Conservation (phyloP, 2,888 invertebrate genomes). For the Polyommatus icarus region DNA sequence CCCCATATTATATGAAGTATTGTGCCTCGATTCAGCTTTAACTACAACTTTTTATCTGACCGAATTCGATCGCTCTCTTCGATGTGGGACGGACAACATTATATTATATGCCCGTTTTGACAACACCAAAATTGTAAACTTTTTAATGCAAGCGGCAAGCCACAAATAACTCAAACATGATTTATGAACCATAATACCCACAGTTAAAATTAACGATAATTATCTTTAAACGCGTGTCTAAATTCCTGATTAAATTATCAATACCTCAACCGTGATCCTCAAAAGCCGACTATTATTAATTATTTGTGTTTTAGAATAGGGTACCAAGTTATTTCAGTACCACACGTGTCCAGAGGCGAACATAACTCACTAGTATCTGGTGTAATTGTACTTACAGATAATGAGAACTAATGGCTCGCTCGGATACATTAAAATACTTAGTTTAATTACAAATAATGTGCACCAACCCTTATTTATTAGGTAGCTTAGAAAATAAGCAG, state of each 20-base stretch:
- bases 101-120: too few species aligned
- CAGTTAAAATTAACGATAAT: neutral
- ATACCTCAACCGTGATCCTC: neutral
- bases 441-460: conserved; percentile 16
- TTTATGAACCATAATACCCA: neutral
- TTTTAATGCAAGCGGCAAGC: neutral
- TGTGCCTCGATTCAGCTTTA: too few species aligned
- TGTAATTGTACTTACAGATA: conserved; percentile 29
- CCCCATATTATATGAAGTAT: too few species aligned
- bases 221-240: neutral
- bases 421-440: conserved; percentile 24
- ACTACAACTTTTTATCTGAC: too few species aligned
- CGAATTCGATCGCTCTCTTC: too few species aligned
- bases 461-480: conserved; percentile 2
- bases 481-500: neutral
- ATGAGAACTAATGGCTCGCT: conserved; percentile 22
- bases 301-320: neutral
- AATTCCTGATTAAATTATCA: neutral
- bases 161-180: neutral
- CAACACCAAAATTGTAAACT: too few species aligned
- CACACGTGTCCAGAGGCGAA: neutral
- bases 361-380: neutral
- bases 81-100: too few species aligned
- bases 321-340: neutral
- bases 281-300: neutral